Evolutionary conservation across 2,888 invertebrate species (phyloP), one percentile per base, ranked within the genome.

Genomic region (Alloplasta piceator): DNA sequence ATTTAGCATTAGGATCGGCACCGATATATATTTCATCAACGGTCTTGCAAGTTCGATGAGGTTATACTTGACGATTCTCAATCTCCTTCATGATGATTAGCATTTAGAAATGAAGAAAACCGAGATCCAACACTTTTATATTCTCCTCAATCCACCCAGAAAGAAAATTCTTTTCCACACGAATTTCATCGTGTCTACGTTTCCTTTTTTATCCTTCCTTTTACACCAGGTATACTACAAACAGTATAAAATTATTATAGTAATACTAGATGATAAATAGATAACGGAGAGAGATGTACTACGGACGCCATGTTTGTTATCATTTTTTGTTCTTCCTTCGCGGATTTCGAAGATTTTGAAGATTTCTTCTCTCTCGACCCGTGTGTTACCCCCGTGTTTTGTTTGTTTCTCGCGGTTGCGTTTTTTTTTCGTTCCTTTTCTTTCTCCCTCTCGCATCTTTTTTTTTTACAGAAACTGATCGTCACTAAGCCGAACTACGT

Each of bases 401-500:
- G 66, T 43, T 74, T 16, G 16, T 26, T 56, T 55, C 50, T 14
- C 16, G 12, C 12, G 12, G 67, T 16, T 10, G 66, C 48, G 56
- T 46, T 43, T 6, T 46, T 68, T 71, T 60, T 64, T 60, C 73
- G 50, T 48, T 66, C 56, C 58, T 26, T 73, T 38, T 39, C 50
- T 70, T 10, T 50, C 58, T 16, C 56, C 52, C 56, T n/a, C 52
- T 70, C 71, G 60, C 46, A 43, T 78, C 64, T 66, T 70, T 14
- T 41, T 70, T 79, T 56, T 80, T 89, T 87, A 90, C 83, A 90
- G 88, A 89, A 90, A 90, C 84, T 90, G 89, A 89, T 90, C 90
- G 87, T 90, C 90, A 89, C 90, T 90, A 90, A 90, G 90, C 90
- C 90, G 90, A 90, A 90, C 90, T 90, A 90, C 90, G 89, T 90